Conservation (phyloP, 1,140 invertebrate genomes). For the Drosophila bocki region DNA sequence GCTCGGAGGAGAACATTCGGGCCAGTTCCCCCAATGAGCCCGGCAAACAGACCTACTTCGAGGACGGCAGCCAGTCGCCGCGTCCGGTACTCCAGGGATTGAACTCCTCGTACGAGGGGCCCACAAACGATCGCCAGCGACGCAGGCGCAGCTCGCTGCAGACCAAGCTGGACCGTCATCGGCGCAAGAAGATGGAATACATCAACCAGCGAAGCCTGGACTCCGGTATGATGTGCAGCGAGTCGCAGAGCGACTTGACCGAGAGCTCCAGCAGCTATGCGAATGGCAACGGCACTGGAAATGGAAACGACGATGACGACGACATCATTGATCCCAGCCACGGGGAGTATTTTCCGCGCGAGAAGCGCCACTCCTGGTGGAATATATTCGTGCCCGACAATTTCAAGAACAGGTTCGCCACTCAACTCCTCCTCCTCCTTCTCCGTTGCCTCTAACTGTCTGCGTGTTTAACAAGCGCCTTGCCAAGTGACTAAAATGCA, state of each 20-base stretch:
- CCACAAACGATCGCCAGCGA: slow-evolving; percentile 79
- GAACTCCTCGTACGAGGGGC: slow-evolving; percentile 66
- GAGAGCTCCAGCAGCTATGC: slow-evolving; percentile 58
- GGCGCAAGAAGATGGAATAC: slow-evolving; percentile 87
- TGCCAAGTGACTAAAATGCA: slow-evolving; percentile 67
- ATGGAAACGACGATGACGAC: slow-evolving; percentile 57
- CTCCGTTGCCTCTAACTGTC: slow-evolving; percentile 56
- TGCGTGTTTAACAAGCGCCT: slow-evolving; percentile 72
- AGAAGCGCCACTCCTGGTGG: slow-evolving; percentile 94
- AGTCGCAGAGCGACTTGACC: slow-evolving; percentile 78
- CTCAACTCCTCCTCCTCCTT: slow-evolving; percentile 23
- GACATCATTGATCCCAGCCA: slow-evolving; percentile 77
- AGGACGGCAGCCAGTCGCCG: slow-evolving; percentile 71
- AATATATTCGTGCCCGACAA: slow-evolving; percentile 92
- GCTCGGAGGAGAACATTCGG: slow-evolving; percentile 79
- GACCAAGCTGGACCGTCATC: slow-evolving; percentile 89
- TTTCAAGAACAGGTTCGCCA: slow-evolving; percentile 87
- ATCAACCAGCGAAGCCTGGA: slow-evolving; percentile 84
- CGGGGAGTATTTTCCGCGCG: slow-evolving; percentile 86
- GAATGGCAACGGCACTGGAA: slow-evolving; percentile 45
- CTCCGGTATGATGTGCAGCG: slow-evolving; percentile 55
- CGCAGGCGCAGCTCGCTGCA: slow-evolving; percentile 90
- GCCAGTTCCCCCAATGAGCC: slow-evolving; percentile 80
- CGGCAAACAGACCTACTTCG: slow-evolving; percentile 77
- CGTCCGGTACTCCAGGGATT: slow-evolving; percentile 66